These are phyloP conservation scores for Apocrypta bakeri DNA, from an alignment of 1,140 invertebrate genomes.

Conservation along the genomic window DNA sequence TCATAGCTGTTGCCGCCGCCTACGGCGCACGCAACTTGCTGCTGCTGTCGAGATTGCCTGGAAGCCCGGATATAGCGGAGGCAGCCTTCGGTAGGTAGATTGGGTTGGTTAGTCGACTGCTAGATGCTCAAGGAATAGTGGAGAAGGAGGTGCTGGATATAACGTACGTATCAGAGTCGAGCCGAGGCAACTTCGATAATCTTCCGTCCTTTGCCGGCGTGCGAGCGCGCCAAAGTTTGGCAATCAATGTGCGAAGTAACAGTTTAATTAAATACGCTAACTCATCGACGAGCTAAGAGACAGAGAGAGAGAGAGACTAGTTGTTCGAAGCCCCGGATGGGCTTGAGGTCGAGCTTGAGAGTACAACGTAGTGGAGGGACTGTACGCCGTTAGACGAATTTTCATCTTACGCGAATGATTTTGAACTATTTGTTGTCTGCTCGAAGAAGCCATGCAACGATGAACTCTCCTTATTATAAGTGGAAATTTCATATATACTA, in stretches of 20 bases:
- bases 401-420: constrained; percentile 13
- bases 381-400: not conserved
- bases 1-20: not conserved
- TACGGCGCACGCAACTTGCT: constrained; percentile 6
- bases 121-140: constrained; percentile 56
- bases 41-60: constrained; percentile 39
- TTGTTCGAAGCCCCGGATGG: not conserved
- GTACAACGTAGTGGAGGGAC: too few species aligned
- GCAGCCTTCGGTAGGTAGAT: constrained; percentile 54
- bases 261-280: constrained; percentile 69
- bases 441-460: too few species aligned
- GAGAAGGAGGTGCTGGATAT: constrained; percentile 22
- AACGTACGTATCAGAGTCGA: constrained; percentile 27
- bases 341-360: not conserved
- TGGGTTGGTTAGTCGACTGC: constrained; percentile 55
- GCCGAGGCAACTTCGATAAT: constrained; percentile 62
- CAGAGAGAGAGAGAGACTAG: too few species aligned
- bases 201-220: constrained; percentile 58
- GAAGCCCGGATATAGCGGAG: constrained; percentile 16
- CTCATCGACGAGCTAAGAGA: constrained; percentile 58
- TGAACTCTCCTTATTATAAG: too few species aligned
- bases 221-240: constrained; percentile 60
- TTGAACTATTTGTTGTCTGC: not conserved
- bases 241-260: constrained; percentile 68
- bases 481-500: too few species aligned